Evolutionary conservation across 1,140 invertebrate genomes (phyloP).

Genomic region (Streblospio benedicti): DNA sequence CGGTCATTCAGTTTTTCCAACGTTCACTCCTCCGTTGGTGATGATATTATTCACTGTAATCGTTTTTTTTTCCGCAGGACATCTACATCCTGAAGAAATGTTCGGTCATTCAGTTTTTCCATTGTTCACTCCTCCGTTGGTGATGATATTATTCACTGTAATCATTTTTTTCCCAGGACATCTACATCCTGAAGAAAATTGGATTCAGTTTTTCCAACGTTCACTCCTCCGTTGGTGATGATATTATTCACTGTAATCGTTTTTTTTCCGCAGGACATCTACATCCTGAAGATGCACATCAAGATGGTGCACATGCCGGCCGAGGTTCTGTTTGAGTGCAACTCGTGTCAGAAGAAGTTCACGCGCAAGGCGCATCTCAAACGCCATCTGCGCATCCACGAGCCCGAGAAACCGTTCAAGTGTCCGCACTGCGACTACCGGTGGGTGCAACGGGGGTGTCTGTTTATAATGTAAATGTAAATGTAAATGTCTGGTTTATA

Average conservation of each 20-base stretch:
- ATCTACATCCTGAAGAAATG: constrained; percentile 48
- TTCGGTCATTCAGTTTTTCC: no score
- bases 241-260: not conserved
- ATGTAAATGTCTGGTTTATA: no score
- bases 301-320: constrained; percentile 49
- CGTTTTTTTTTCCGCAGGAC: constrained; percentile 32
- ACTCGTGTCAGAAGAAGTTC: constrained; percentile 44
- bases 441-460: constrained; percentile 21
- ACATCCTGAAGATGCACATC: constrained; percentile 49
- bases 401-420: constrained; percentile 46
- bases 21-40: not conserved
- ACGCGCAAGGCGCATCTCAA: constrained; percentile 48
- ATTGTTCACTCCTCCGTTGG: not conserved
- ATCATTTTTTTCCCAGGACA: no score
- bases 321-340: constrained; percentile 46
- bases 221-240: not conserved
- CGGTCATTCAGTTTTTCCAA: no score
- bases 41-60: not conserved
- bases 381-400: constrained; percentile 45
- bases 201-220: no score
- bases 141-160: not conserved
- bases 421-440: constrained; percentile 47
- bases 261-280: constrained; percentile 38
- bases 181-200: no score
- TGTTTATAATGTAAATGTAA: not conserved